These are phyloP conservation scores for Zosterops hypoxanthus DNA, from an alignment of 2,113 vertebrate species.

Conservation along the genomic window DNA sequence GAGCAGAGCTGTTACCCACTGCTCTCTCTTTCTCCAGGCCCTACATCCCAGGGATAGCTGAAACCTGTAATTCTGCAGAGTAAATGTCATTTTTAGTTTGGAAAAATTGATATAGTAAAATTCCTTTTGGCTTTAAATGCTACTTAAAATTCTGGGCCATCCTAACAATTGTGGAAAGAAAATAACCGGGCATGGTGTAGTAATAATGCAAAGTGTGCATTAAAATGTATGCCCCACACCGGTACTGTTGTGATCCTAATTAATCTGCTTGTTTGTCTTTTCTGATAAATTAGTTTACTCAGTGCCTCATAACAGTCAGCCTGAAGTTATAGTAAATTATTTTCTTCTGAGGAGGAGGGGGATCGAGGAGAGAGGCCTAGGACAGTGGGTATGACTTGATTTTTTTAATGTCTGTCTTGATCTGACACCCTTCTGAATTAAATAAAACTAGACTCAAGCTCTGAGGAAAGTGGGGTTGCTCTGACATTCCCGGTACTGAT, in stretches of 20 bases:
- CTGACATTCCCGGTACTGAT: not conserved
- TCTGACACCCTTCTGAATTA: not conserved
- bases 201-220: not conserved
- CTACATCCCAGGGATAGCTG: not conserved
- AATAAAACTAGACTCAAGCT: not conserved
- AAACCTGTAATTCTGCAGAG: not conserved
- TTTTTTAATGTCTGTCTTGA: not conserved
- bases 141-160: not conserved
- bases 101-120: not conserved
- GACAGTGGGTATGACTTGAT: not conserved
- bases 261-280: not conserved
- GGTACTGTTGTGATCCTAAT: not conserved
- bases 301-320: not conserved
- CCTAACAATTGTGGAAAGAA: not conserved
- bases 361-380: not conserved
- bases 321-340: too few species aligned
- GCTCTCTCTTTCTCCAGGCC: not conserved
- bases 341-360: not conserved
- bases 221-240: not conserved
- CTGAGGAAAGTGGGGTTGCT: not conserved
- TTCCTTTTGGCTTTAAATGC: not conserved
- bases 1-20: not conserved
- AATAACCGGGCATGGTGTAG: not conserved
- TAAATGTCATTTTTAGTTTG: not conserved
- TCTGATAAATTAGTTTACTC: not conserved